Evolutionary conservation across 2,797 vertebrate species (phyloP).

Genomic region (Liasis olivaceus): DNA sequence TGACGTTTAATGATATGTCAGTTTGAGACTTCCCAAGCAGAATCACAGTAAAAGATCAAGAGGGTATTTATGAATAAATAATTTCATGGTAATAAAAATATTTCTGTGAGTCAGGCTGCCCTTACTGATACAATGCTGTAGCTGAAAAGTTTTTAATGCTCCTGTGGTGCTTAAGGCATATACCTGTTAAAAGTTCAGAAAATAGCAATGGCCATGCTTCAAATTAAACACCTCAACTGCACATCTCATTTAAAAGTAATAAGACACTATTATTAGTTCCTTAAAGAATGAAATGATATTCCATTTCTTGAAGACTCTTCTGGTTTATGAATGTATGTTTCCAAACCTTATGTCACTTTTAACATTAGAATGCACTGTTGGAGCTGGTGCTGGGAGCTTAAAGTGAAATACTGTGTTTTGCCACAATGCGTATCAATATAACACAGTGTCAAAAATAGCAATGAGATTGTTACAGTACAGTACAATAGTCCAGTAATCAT

Average conservation of each 20-base stretch:
- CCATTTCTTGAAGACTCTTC: background rate
- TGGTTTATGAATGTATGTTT: background rate
- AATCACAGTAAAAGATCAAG: constrained; percentile 16
- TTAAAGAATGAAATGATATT: constrained; percentile 6
- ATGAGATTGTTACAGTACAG: background rate
- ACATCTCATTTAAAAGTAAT: constrained; percentile 32
- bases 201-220: background rate
- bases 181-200: constrained; percentile 19
- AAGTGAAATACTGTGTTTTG: background rate
- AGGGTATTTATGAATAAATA: constrained; percentile 36
- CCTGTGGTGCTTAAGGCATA: background rate
- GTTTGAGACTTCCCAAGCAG: constrained; percentile 19
- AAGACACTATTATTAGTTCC: background rate
- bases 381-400: background rate
- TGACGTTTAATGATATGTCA: constrained; percentile 28
- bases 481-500: background rate
- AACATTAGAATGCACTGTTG: background rate
- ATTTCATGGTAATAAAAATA: constrained; percentile 31
- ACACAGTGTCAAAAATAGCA: background rate
- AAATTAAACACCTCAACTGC: constrained; percentile 26
- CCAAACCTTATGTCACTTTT: background rate
- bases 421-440: background rate
- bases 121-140: background rate
- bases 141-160: constrained; percentile 3
- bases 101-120: constrained; percentile 8